These are phyloP conservation scores for Drosophila bocki DNA, from an alignment of 1,140 invertebrate species.

Conservation along the genomic window DNA sequence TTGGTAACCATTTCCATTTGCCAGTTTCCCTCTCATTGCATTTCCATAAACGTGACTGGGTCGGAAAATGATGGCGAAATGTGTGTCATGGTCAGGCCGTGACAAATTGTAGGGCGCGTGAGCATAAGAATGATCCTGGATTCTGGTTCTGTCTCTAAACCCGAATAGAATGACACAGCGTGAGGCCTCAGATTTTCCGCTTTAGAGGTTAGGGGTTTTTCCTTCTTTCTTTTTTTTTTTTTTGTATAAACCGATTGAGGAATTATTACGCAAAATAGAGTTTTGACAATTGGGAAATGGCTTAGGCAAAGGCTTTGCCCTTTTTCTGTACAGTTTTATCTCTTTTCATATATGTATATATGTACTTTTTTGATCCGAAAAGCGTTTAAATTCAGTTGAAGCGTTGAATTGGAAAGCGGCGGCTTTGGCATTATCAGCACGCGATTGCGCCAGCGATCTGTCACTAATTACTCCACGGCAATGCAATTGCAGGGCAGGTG, in stretches of 20 bases:
- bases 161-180: conserved; percentile 63
- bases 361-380: conserved; percentile 16
- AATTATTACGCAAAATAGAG: conserved; percentile 81
- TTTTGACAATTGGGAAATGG: conserved; percentile 40
- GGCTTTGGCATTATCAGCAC: conserved; percentile 66
- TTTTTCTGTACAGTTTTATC: neutral
- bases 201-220: conserved; percentile 1
- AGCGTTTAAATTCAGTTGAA: conserved; percentile 60
- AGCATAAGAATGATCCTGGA: conserved; percentile 62
- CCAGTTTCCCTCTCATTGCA: conserved; percentile 35
- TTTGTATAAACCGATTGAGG: conserved; percentile 67
- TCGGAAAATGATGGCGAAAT: conserved; percentile 37
- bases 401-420: conserved; percentile 68
- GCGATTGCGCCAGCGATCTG: conserved; percentile 77
- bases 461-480: conserved; percentile 74
- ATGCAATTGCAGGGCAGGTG: conserved; percentile 47
- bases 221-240: neutral
- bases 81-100: conserved; percentile 77
- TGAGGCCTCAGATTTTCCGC: conserved; percentile 43
- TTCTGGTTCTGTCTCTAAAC: conserved; percentile 26
- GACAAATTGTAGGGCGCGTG: conserved; percentile 76
- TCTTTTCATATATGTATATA: neutral
- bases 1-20: conserved; percentile 45
- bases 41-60: conserved; percentile 58
- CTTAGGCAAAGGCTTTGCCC: conserved; percentile 4